A percentile compares a stretch with the other conserved stretches of the same genome.
Evolutionary conservation across 1,140 invertebrate genomes (phyloP).

Genomic region (Oppia nitens): DNA sequence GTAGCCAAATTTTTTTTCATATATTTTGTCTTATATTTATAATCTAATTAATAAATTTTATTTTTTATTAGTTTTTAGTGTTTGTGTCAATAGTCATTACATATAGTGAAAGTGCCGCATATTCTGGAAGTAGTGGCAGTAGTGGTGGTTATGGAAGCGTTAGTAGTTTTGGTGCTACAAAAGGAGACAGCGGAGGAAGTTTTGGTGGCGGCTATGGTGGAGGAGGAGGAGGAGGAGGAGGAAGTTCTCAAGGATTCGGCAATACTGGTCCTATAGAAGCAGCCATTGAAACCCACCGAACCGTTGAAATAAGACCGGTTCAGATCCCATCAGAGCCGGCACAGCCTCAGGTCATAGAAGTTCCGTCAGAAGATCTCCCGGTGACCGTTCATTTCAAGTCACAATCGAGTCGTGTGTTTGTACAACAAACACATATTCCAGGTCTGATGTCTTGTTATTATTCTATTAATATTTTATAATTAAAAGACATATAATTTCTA

Average conservation of each 20-base stretch:
- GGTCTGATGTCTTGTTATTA: too few relatives aligned
- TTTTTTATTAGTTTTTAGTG: background rate
- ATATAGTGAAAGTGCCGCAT: background rate
- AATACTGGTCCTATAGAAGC: background rate
- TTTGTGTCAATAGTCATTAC: background rate
- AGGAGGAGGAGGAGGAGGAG: background rate
- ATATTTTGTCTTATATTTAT: background rate
- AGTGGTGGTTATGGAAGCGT: background rate
- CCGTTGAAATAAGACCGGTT: conserved; percentile 10
- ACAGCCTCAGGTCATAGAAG: conserved; percentile 10
- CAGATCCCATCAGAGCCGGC: background rate
- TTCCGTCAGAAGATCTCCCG: conserved; percentile 6
- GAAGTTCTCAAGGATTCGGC: background rate
- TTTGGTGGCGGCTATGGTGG: background rate
- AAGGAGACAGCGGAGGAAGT: background rate
- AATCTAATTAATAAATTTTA: background rate
- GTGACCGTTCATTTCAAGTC: conserved; percentile 10
- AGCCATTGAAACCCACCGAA: conserved; percentile 6
- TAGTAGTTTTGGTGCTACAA: background rate
- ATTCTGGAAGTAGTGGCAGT: background rate
- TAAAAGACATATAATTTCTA: too few relatives aligned
- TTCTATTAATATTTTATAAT: too few relatives aligned
- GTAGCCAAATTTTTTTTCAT: background rate
- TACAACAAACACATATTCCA: conserved; percentile 13
- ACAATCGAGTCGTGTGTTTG: conserved; percentile 8